Base-by-base conservation (phyloP, 1,140 invertebrate genomes). In the Portunus trituberculatus region DNA sequence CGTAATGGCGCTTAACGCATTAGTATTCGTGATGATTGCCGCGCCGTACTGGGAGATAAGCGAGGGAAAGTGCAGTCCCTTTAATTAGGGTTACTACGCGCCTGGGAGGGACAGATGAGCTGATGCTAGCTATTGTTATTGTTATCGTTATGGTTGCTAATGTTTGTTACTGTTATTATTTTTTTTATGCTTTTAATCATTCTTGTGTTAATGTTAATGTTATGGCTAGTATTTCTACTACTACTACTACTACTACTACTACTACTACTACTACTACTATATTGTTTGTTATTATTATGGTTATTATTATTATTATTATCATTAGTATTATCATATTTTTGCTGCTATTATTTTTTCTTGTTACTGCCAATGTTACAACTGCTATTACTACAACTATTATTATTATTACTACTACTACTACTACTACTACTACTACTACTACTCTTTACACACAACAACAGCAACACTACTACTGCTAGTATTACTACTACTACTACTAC, bases 181-280 rank as follows among this genome's bases (percentile, higher is more conserved):
- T n/a, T 86, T 86, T 20, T 86, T 86, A 31, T 86, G 28, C 28
- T 39, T 10, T 6, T 88, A 4, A 45, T 89, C 10, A 6, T 89
- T 10, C 14, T 45, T 25, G 2, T 48, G 39, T 16, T 89, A 46
- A 16, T 89, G 14, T 3, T 89, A 45, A 20, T 29, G 31, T 20
- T 88, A 32, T 12, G 39, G 10, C 8, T 89, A 31, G 1, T 89
- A 46, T 12, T 39, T n/a, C 20, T 89, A 46, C 39, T 89, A 28
- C 32, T 89, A 25, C 14, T 89, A 46, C 32, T 89, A 28, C 32
- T 89, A 46, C 87, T 89, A 48, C n/a, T 89, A 28, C 87, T 89
- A 48, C 32, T 89, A n/a, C 32, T 89, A 48, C 45, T 89, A 46
- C 88, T 89, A 28, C 88, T 48, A n/a, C n/a, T n/a, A n/a, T 59